These are phyloP conservation scores for Zaprionus lachaisei DNA, from an alignment of 1,140 invertebrate genomes.

Conservation along the genomic window DNA sequence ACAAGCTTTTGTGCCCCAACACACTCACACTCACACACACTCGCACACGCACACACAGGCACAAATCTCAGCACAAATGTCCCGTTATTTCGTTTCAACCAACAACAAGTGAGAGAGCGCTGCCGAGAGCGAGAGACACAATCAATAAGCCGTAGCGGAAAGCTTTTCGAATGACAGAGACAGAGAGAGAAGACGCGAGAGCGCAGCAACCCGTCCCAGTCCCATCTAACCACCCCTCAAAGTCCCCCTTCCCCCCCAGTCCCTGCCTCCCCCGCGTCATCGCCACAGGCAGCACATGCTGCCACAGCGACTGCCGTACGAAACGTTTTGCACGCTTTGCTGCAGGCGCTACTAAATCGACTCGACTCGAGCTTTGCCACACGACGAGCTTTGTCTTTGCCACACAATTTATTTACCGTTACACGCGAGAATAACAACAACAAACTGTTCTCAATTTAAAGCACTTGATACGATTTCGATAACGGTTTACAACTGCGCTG, in stretches of 20 bases:
- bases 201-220: conserved; percentile 5
- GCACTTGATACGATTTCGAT: conserved; percentile 8
- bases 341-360: background rate
- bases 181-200: conserved; percentile 4
- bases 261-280: conserved; percentile 21
- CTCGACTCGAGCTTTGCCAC: too few relatives aligned
- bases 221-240: background rate
- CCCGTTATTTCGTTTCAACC: conserved; percentile 52
- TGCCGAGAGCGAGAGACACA: conserved; percentile 27
- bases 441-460: conserved; percentile 1
- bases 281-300: conserved; percentile 53
- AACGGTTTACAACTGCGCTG: background rate
- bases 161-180: conserved; percentile 13
- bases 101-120: conserved; percentile 45
- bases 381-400: background rate
- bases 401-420: conserved; percentile 6
- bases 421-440: background rate
- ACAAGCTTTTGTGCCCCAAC: conserved; percentile 19
- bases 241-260: background rate
- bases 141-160: conserved; percentile 58
- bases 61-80: conserved; percentile 40
- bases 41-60: background rate
- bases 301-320: conserved; percentile 27
- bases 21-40: background rate
- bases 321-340: conserved; percentile 28